Base-by-base conservation (phyloP, 2,113 vertebrate genomes). In the Triplophysa rosa region DNA sequence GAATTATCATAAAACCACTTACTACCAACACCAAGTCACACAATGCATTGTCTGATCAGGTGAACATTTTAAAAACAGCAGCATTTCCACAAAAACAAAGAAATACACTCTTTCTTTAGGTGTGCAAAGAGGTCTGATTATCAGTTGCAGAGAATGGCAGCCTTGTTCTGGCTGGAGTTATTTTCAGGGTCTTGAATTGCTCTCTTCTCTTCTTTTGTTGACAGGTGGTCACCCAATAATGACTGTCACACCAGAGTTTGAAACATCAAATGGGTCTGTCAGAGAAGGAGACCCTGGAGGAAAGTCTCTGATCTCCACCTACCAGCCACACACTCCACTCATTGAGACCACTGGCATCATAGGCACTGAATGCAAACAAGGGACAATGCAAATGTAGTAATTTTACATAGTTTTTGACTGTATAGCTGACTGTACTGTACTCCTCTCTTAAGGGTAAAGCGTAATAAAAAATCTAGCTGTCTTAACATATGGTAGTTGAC, bases 201-300 rank as follows among this genome's bases (percentile, higher is more conserved):
- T 92, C 89, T 92, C 92, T 90, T 91, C 87, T 91, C 88, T 87
- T 85, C 90, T 90, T 91, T 94, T 93, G 92, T 93, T 92, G 91
- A 93, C 90, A 92, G 90, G 89, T 92, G 92, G 84, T 92, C 91
- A 92, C 88, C 90, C 89, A 89, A 89, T 91, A 91, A 91, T 93
- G 93, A 93, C 90, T 91, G 91, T 94, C 92, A 93, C 93, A 92
- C 89, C 87, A 87, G 90, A 77, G 86, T 88, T 89, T 85, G 87
- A 71, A 90, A 92, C 92, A 93, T 93, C 89, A 92, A 92, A 93
- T 87, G 78, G 86, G 87, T 79, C 87, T 87, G 83, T 91, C 37
- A 69, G 59, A 77, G 11, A 69, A 74, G 87, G 85, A 84, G 84
- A 74, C 81, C 91, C 89, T 77, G 89, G 90, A 90, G 91, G 91